Base-by-base conservation (phyloP, 2,888 invertebrate genomes). In the Cacoxenus indagator region DNA sequence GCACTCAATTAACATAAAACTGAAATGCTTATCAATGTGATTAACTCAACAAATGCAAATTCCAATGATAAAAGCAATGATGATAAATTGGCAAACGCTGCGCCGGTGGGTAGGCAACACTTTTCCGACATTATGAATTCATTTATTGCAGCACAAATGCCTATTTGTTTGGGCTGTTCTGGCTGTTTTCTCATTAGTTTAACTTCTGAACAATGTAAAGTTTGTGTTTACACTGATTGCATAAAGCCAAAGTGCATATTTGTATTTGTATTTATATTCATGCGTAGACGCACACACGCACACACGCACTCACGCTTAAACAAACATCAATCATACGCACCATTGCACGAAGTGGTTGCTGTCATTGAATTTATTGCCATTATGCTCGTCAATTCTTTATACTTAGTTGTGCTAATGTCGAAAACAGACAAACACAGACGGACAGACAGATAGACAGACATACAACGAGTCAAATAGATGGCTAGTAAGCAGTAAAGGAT, bases 81-180 rank as follows among this genome's bases (percentile, higher is more conserved):
- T 27, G 27, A 27, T 11, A 59, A n/a, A 59, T n/a, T 8, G 37
- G 14, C 24, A 59, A 59, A 31, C 11, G 31, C 29, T 31, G 37
- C 59, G 59, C 59, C 59, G 29, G 29, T 9, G 59, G 59, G 29
- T 59, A 59, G 17, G 59, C 59, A 59, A 59, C 59, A 59, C 59
- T 59, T 59, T 31, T 22, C 22, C 22, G 45, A 19, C 22, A 51
- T 51, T 51, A 22, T 51, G 19, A 22, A 51, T 51, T 51, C 22
- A 51, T 19, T 51, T 43, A 19, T 17, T 8, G 8, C 17, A 17
- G 22, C 51, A 19, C 19, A 43, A 43, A 6, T 2, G 51, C 8
- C 11, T 51, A 51, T 48, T 48, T 48, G 19, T 17, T 22, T 51
- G 22, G 37, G 37, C 37, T n/a, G n/a, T n/a, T n/a, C n/a, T 5